phyloP scores from a whole-genome alignment of 2,113 vertebrate species.

The Eubucco bourcierii region DNA sequence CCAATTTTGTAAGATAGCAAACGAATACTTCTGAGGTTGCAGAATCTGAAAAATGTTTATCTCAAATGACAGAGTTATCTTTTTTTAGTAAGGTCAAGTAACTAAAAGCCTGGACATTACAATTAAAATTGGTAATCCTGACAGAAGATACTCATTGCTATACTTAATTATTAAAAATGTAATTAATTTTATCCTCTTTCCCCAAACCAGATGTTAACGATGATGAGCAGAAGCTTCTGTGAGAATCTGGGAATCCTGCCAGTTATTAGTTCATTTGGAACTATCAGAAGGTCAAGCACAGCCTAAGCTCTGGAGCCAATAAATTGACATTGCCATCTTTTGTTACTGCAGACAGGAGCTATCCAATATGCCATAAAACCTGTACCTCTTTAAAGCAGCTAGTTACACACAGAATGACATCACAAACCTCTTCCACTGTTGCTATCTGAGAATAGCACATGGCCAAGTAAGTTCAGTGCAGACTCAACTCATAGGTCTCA shows the following conservation, averaged over 20 bases:
- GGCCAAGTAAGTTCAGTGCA: not conserved
- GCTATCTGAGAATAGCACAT: not conserved
- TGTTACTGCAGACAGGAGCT: not conserved
- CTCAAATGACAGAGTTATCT: not conserved
- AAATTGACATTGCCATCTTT: not conserved
- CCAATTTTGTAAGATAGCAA: not conserved
- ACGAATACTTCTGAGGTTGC: not conserved
- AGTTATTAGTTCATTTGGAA: not conserved
- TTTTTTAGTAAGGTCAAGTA: not conserved
- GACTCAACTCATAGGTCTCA: not conserved
- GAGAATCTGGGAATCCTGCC: not conserved
- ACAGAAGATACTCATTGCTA: not conserved
- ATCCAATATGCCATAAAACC: not conserved
- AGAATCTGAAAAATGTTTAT: not conserved
- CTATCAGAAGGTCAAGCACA: not conserved
- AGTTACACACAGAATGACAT: not conserved
- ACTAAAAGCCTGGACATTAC: not conserved
- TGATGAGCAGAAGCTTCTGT: not conserved
- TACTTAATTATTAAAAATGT: not conserved
- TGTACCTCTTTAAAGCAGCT: not conserved
- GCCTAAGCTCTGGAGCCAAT: not conserved
- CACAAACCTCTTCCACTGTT: not conserved
- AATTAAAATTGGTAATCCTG: not conserved
- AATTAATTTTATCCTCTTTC: not conserved
- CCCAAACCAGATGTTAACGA: not conserved